A percentile compares a stretch with the other conserved stretches of the same genome.
Evolutionary conservation across 2,113 vertebrate genomes (phyloP).

Genomic region (Dromaius novaehollandiae): DNA sequence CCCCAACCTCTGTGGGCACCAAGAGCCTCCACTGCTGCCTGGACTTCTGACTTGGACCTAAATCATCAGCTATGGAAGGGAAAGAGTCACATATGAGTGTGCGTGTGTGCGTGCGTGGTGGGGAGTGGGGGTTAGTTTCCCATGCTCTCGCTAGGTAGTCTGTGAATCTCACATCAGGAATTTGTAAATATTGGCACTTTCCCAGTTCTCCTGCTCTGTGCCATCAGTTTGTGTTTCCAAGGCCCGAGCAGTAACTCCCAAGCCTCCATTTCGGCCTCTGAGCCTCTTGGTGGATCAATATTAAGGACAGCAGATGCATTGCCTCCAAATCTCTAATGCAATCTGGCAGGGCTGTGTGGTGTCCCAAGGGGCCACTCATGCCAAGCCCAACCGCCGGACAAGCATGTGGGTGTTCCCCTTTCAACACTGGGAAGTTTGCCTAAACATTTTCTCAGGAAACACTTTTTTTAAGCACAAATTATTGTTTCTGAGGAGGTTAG

Average conservation of each 20-base stretch:
- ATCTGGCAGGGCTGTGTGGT: background rate
- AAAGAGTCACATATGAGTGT: background rate
- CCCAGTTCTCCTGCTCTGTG: background rate
- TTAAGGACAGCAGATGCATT: background rate
- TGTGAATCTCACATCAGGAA: background rate
- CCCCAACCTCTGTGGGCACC: rapidly evolving
- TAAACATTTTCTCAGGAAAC: background rate
- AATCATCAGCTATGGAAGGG: background rate
- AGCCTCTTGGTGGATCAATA: background rate
- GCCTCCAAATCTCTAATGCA: background rate
- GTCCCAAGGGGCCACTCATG: background rate
- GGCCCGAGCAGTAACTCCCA: background rate
- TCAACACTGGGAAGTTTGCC: background rate
- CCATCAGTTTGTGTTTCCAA: background rate
- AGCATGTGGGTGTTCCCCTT: background rate
- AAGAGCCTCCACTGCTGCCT: background rate
- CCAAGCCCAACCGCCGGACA: background rate
- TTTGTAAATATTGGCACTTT: background rate
- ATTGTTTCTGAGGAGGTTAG: background rate
- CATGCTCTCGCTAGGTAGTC: background rate
- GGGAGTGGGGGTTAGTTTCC: rapidly evolving
- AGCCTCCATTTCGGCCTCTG: background rate
- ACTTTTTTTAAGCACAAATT: background rate
- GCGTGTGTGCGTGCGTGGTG: background rate
- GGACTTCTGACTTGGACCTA: background rate